These are phyloP conservation scores for Nudaria mundana DNA, from an alignment of 2,888 invertebrate species.

Conservation along the genomic window DNA sequence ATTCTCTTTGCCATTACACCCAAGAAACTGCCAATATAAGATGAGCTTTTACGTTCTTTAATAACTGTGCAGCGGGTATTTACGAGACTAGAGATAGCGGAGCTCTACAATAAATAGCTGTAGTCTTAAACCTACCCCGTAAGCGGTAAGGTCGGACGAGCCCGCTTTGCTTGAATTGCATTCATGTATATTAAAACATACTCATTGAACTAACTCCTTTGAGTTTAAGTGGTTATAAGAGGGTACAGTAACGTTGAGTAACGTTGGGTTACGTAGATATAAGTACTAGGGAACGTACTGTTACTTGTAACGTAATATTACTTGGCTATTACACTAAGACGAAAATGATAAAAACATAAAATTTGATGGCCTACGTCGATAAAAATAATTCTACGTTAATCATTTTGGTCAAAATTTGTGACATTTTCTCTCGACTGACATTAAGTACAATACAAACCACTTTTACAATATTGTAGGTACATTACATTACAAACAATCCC, in stretches of 20 bases:
- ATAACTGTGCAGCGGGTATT: conserved; percentile 22
- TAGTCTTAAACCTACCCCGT: conserved; percentile 28
- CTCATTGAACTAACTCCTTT: neutral
- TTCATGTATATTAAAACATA: conserved; percentile 25
- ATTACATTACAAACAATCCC: too few relatives aligned
- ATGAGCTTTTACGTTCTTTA: conserved; percentile 36
- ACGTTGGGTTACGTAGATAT: too few relatives aligned
- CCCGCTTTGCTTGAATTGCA: conserved; percentile 35
- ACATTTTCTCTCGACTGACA: too few relatives aligned
- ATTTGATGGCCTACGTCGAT: too few relatives aligned
- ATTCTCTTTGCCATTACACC: conserved; percentile 30
- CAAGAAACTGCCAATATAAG: conserved; percentile 33
- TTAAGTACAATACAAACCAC: too few relatives aligned
- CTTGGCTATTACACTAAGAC: too few relatives aligned
- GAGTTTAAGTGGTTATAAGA: conserved; percentile 41
- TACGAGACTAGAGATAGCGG: conserved; percentile 25
- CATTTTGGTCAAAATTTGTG: too few relatives aligned
- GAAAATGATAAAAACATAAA: too few relatives aligned
- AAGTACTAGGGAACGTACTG: conserved; percentile 39
- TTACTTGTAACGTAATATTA: too few relatives aligned
- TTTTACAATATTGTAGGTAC: neutral
- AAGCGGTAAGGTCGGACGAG: conserved; percentile 36
- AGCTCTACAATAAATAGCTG: conserved; percentile 33
- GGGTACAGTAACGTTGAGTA: too few relatives aligned
- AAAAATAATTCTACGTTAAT: too few relatives aligned